A percentile compares a stretch with the other conserved stretches of the same genome.
phyloP scores from a whole-genome alignment of 23 tunicate genomes.

The Halocynthia aurantium region DNA sequence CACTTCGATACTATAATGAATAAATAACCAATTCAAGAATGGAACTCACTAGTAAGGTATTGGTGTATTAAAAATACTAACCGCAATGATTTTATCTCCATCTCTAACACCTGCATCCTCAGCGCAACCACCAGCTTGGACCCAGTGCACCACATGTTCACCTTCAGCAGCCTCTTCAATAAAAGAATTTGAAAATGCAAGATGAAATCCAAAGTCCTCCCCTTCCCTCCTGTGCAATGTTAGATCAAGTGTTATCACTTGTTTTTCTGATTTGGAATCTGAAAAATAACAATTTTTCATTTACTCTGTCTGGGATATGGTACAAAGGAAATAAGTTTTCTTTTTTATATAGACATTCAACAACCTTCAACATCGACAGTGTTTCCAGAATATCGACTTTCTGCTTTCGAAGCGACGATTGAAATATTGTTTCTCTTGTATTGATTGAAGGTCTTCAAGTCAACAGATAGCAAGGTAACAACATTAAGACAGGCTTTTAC shows the following conservation, averaged over 20 bases:
- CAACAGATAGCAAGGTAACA: constrained; percentile 85
- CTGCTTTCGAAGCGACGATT: constrained; percentile 57
- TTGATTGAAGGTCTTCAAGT: constrained; percentile 75
- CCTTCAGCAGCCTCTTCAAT: constrained; percentile 29
- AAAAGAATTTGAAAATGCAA: constrained; percentile 82
- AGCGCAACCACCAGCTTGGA: constrained; percentile 86
- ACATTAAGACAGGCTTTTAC: constrained; percentile 77
- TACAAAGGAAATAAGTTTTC: too few species aligned
- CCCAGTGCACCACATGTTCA: constrained; percentile 97
- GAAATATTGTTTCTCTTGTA: constrained; percentile 76
- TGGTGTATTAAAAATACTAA: constrained; percentile 27
- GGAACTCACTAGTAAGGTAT: too few species aligned
- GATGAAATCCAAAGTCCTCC: constrained; percentile 58
- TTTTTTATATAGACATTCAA: background rate
- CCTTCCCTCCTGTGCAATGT: constrained; percentile 3
- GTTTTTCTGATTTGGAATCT: constrained; percentile 3
- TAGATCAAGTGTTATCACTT: background rate
- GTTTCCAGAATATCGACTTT: constrained; percentile 45
- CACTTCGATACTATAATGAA: too few species aligned
- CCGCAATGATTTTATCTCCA: constrained; percentile 78
- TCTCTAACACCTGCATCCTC: constrained; percentile 78
- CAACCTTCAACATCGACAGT: background rate
- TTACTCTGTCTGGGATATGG: too few species aligned
- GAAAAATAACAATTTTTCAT: background rate
- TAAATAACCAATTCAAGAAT: too few species aligned